phyloP scores from a whole-genome alignment of 2,797 vertebrate genomes.

The Acanthiza pusilla region DNA sequence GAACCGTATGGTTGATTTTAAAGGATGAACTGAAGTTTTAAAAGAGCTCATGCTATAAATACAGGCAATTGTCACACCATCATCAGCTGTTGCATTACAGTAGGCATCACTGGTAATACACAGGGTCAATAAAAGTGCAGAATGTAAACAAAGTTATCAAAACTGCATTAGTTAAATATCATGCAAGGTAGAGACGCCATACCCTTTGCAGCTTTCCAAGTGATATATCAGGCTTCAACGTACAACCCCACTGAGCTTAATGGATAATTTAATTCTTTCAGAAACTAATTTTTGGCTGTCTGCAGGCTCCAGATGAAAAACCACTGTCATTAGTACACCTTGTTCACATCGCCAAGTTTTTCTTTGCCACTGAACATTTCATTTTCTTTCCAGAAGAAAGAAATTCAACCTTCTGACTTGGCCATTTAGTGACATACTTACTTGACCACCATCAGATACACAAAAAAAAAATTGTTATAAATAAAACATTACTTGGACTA shows the following conservation, averaged over 20 bases:
- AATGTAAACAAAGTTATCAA: background rate
- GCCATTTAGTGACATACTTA: background rate
- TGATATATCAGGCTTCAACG: background rate
- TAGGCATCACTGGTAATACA: background rate
- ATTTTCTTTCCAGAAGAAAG: background rate
- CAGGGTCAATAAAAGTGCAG: background rate
- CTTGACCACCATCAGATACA: background rate
- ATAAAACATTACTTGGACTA: background rate
- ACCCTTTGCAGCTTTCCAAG: background rate
- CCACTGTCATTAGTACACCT: constrained; percentile 24
- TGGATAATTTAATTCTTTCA: constrained; percentile 25
- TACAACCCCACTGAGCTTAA: constrained; percentile 17
- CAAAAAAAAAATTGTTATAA: background rate
- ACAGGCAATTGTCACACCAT: background rate
- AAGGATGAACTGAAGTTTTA: background rate
- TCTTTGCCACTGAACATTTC: background rate
- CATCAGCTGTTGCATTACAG: background rate
- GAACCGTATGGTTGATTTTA: background rate
- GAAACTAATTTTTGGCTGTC: constrained; percentile 49
- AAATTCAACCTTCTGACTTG: background rate
- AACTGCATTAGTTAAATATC: background rate
- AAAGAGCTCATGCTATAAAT: background rate
- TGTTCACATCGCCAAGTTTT: background rate
- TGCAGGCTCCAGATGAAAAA: constrained; percentile 35
- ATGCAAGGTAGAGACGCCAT: rapidly evolving